These are phyloP conservation scores for Neodiprion virginianus DNA, from an alignment of 1,140 invertebrate species.

Conservation along the genomic window DNA sequence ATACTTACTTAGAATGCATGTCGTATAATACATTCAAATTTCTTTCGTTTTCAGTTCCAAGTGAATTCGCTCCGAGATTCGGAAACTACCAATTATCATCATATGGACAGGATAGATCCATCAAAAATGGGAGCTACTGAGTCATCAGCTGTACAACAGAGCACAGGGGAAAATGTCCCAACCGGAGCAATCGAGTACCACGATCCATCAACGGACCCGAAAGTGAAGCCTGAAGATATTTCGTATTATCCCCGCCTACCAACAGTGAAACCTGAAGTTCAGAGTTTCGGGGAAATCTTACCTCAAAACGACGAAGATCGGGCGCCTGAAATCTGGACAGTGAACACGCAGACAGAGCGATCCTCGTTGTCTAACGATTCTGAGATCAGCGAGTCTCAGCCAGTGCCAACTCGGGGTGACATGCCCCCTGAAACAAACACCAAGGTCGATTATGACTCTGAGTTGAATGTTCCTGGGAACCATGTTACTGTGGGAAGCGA, in stretches of 20 bases:
- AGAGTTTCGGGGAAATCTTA: constrained; percentile 32
- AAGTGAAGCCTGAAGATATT: constrained; percentile 27
- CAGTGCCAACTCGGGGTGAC: constrained; percentile 32
- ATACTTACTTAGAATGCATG: no score
- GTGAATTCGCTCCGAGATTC: background rate
- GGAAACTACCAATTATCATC: background rate
- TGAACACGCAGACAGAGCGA: constrained; percentile 32
- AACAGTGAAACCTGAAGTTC: constrained; percentile 27
- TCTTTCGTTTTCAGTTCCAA: background rate
- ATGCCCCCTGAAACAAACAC: constrained; percentile 12
- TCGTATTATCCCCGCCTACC: constrained; percentile 15
- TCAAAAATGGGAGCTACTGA: background rate
- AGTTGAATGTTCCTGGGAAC: constrained; percentile 23
- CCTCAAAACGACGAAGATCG: constrained; percentile 29
- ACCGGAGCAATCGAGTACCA: constrained; percentile 48
- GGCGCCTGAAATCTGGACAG: constrained; percentile 29
- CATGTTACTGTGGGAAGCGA: background rate
- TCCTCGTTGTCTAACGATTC: constrained; percentile 37
- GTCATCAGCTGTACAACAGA: background rate
- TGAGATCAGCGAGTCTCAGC: constrained; percentile 49
- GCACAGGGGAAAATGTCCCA: constrained; percentile 29
- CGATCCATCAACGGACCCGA: constrained; percentile 45
- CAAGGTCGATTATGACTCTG: constrained; percentile 15
- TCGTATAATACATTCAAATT: no score
- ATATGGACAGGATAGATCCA: background rate